Base-by-base conservation (phyloP, 2,797 vertebrate genomes). In the Gadopsis bispinosus region DNA sequence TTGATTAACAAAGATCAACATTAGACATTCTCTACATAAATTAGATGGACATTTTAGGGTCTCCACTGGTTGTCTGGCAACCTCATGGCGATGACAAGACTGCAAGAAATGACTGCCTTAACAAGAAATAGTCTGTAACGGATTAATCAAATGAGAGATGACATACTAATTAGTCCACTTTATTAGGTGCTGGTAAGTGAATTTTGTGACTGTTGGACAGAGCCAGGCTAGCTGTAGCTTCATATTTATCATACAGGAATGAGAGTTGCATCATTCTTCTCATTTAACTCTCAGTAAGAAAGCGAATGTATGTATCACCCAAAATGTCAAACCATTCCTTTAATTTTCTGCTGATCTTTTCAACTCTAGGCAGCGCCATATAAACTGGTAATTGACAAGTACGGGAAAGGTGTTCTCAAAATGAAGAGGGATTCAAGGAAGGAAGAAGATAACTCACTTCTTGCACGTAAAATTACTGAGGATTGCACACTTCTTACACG, bases 341-440 rank as follows among this genome's bases (percentile, higher is more conserved):
- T 50, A n/a, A 22, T 33, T 22, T 61, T 22, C 35, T 20, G 4
- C 59, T 3, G 3, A 55, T 55, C 5, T 22, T 61, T 41, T 75
- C 17, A 45, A 47, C 12, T 29, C 7, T n/a, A 41, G n/a, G 22
- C 20, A 55, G 37, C 47, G 43, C 55, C 20, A 48, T 16, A 33
- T 19, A 5, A 22, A n/a, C 13, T 58, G 19, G 47, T 37, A 20
- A 61, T 50, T 48, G 14, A 50, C 14, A 63, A 4, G 17, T 20
- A 22, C 0, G 10, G 39, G n/a, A 45, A 67, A 56, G 6, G 3
- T 48, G 20, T 9, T 4, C 3, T 68, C 9, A 68, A n/a, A 58
- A 45, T 26, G n/a, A 77, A 72, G 48, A 45, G 3, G 7, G 33
- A 41, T 17, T 59, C 11, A 58, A 48, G 19, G 29, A 68, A 61